These are phyloP conservation scores for Brachyptera putata DNA, from an alignment of 2,888 invertebrate genomes.

Conservation along the genomic window DNA sequence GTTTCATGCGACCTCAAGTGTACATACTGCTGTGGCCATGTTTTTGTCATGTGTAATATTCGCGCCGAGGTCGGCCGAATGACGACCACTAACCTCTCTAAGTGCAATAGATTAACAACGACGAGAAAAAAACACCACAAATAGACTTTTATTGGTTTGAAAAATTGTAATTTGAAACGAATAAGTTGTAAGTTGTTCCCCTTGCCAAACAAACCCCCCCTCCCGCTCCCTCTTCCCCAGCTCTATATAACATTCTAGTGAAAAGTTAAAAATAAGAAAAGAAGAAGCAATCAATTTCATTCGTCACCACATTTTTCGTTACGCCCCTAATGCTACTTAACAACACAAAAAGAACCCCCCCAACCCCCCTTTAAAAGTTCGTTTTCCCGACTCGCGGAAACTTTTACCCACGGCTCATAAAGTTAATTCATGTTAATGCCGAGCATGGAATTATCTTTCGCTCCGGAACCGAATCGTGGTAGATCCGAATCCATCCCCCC, in stretches of 20 bases:
- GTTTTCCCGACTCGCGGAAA: slow-evolving; percentile 33
- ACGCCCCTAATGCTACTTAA: slow-evolving; percentile 13
- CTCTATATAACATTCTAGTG: too few species aligned
- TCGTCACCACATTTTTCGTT: slow-evolving; percentile 22
- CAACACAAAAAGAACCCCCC: not conserved
- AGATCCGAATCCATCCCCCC: slow-evolving; percentile 16
- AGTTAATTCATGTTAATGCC: slow-evolving; percentile 32
- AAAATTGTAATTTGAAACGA: slow-evolving; percentile 31
- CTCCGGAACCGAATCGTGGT: slow-evolving; percentile 15
- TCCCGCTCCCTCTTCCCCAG: not conserved
- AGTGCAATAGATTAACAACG: slow-evolving; percentile 20
- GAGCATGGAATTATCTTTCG: slow-evolving; percentile 1
- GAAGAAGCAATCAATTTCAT: slow-evolving; percentile 30
- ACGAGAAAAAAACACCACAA: slow-evolving; percentile 11
- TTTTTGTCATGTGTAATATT: not conserved
- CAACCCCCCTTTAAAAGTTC: slow-evolving; percentile 29
- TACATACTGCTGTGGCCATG: too few species aligned
- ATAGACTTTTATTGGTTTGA: slow-evolving; percentile 30
- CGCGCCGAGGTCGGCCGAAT: not conserved
- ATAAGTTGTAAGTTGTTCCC: slow-evolving; percentile 26
- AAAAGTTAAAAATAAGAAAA: slow-evolving; percentile 6
- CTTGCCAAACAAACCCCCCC: slow-evolving; percentile 2
- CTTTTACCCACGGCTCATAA: slow-evolving; percentile 34
- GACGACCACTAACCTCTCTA: slow-evolving; percentile 14
- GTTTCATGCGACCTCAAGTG: too few species aligned